Evolutionary conservation across 2,888 invertebrate species (phyloP).

Genomic region (Nomada lathburiana): DNA sequence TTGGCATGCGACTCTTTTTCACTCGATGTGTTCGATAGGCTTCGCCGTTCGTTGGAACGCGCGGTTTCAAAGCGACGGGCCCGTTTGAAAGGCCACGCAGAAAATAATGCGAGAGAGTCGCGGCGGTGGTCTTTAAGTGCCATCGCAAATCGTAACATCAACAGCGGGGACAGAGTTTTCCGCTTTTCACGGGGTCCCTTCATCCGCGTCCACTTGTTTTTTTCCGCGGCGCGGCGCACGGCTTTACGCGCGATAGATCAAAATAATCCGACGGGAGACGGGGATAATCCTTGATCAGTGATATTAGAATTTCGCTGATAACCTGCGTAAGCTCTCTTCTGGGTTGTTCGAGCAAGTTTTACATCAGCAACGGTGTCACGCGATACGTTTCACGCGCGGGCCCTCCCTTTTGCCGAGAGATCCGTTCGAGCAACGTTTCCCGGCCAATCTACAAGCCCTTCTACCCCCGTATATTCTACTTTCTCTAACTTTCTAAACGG

Average conservation of each 20-base stretch:
- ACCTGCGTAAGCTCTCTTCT: neutral
- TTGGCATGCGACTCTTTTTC: neutral
- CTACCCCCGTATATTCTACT: neutral
- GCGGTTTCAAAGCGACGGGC: conserved; percentile 23
- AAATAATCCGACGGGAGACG: conserved; percentile 1
- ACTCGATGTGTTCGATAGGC: neutral
- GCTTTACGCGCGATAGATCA: conserved; percentile 37
- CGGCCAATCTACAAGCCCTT: neutral
- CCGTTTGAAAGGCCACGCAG: conserved; percentile 18
- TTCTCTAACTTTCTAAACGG: neutral
- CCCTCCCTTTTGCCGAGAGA: neutral
- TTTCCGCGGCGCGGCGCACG: neutral
- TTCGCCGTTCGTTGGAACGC: neutral
- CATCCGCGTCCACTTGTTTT: conserved; percentile 24
- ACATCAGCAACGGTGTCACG: neutral
- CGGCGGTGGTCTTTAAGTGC: conserved; percentile 25
- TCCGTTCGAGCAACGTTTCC: neutral
- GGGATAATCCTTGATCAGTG: conserved; percentile 37
- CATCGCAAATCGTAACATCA: conserved; percentile 27
- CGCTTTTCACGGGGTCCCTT: conserved; percentile 20
- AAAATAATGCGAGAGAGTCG: conserved; percentile 24
- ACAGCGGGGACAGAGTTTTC: neutral
- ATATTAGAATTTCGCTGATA: conserved; percentile 17
- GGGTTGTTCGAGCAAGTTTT: neutral
- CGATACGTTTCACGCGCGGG: too few relatives aligned